Percentiles rank a stretch among this genome's conserved stretches.
phyloP scores from a whole-genome alignment of 2,113 vertebrate genomes.

The Siniperca chuatsi region DNA sequence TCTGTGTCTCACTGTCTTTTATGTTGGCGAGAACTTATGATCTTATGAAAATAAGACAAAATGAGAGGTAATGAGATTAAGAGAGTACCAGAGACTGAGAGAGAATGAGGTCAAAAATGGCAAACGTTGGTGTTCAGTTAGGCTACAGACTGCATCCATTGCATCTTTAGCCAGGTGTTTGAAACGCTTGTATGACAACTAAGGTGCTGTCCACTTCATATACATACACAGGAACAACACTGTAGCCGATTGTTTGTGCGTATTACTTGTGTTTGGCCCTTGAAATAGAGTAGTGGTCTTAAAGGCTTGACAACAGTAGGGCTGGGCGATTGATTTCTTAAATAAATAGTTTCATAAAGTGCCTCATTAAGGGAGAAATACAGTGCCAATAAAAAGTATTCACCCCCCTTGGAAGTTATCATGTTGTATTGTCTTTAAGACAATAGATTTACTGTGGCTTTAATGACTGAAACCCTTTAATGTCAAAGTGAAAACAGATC shows the following conservation, averaged over 20 bases:
- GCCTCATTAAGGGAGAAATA: neutral
- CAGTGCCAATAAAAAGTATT: neutral
- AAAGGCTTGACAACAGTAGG: neutral
- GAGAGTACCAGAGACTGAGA: slow-evolving; percentile 10
- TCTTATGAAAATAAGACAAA: slow-evolving; percentile 27
- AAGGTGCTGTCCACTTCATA: neutral
- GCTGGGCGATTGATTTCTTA: too few species aligned
- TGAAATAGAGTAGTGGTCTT: neutral
- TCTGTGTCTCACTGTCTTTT: slow-evolving; percentile 20
- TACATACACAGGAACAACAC: neutral
- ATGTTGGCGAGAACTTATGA: slow-evolving; percentile 18
- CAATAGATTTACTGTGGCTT: neutral
- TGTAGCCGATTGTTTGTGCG: neutral
- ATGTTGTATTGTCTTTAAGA: slow-evolving; percentile 12
- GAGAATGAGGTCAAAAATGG: slow-evolving; percentile 9
- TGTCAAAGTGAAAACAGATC: slow-evolving; percentile 20
- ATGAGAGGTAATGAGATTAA: slow-evolving; percentile 25
- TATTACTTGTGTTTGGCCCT: neutral
- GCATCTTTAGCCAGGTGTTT: slow-evolving; percentile 34
- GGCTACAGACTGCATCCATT: slow-evolving; percentile 37
- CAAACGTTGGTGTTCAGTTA: slow-evolving; percentile 21
- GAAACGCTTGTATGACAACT: neutral
- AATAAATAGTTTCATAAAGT: neutral
- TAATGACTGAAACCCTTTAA: neutral
- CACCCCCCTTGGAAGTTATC: neutral